phyloP scores from a whole-genome alignment of 2,113 vertebrate species.

The Agapornis roseicollis region DNA sequence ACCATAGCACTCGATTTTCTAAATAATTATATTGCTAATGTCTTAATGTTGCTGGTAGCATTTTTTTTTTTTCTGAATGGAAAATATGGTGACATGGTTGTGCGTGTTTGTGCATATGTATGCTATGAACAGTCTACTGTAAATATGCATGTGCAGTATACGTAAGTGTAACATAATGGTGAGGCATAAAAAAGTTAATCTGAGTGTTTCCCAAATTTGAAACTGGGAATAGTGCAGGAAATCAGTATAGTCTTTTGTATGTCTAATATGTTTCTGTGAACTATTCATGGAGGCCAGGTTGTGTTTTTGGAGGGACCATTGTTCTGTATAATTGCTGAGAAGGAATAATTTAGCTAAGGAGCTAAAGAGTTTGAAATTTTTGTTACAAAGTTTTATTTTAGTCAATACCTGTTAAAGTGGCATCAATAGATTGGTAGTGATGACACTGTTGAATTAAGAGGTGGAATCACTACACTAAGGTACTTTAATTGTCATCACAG shows the following conservation, averaged over 20 bases:
- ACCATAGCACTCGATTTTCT: neutral
- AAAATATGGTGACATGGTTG: neutral
- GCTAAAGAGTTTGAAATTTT: neutral
- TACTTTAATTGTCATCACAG: neutral
- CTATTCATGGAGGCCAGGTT: neutral
- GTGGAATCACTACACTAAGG: neutral
- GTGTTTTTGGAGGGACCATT: neutral
- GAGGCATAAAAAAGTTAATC: neutral
- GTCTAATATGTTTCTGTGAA: neutral
- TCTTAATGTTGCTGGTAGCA: neutral
- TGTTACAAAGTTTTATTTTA: neutral
- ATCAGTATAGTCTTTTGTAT: neutral
- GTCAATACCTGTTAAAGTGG: neutral
- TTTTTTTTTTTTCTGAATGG: neutral
- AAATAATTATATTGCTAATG: neutral
- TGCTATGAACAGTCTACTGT: neutral
- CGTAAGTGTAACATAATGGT: neutral
- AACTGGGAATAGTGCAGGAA: neutral
- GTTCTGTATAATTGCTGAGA: neutral
- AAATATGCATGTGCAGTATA: neutral
- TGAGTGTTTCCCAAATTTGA: neutral
- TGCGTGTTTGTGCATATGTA: neutral
- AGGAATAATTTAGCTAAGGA: neutral
- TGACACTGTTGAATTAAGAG: neutral
- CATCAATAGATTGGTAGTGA: neutral